Evolutionary conservation across 64 coral and sea anemone species (phyloP), one percentile per base, ranked within the genome.

Genomic region (Dendrophyllia cribrosa): DNA sequence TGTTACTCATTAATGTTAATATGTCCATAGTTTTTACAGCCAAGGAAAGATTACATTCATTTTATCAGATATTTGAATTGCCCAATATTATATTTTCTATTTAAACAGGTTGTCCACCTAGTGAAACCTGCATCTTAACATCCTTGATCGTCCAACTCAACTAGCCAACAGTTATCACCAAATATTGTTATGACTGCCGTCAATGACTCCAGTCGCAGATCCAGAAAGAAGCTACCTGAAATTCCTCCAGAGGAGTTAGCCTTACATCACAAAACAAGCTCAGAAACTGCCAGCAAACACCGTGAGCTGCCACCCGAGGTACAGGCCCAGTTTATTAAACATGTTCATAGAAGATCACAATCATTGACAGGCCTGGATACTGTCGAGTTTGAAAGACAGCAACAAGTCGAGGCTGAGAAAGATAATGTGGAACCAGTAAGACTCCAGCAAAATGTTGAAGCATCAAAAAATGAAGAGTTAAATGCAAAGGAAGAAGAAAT

Each of bases 271-370:
- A 74, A 50, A 17, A 16, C 21, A 16, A 51, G 56, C 45, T 47
- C 14, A 3, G 74, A 87, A 9, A 9, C n/a, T 46, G 55, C 59
- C 17, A 91, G 23, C 47, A 73, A 24, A 71, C 75, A 88, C 15
- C 87, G 76, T 56, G 81, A 94, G 24, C 58, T 97, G 17, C 95
- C 95, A 26, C 58, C 83, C 26, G 88, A 94, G 60, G 92, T 97
- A n/a, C 95, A 97, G 43, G 95, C 84, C 24, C 92, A 94, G 58
- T 94, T 93, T 51, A 97, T 88, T 10, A 97, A 49, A n/a, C 83
- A 70, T 62, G 66, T 78, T 1, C 95, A 94, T 26, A 90, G 93
- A 89, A 94, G 91, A 50, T 94, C 95, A 3, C 89, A 82, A 55
- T 97, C 95, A 56, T 76, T 97, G 67, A 89, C 88, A 59, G 87